These are phyloP conservation scores for Capitulum mitella DNA, from an alignment of 2,888 invertebrate species.

Conservation along the genomic window DNA sequence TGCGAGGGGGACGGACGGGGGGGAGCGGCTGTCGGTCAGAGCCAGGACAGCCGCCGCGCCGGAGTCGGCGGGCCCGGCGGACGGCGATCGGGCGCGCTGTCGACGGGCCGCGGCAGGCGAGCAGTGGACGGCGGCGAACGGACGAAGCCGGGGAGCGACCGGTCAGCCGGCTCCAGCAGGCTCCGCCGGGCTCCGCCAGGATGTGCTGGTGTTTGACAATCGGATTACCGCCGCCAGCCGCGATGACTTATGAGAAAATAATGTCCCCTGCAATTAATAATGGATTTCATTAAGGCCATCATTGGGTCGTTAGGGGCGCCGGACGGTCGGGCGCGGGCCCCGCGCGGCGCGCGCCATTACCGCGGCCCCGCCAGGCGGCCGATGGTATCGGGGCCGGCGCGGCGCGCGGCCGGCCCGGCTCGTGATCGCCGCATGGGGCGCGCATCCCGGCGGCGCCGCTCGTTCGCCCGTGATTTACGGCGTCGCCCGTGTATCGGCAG, in stretches of 20 bases:
- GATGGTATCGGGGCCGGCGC: neutral
- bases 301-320: neutral
- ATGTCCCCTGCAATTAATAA: conserved; percentile 9
- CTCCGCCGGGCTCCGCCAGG: too few relatives aligned
- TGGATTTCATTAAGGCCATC: conserved; percentile 17
- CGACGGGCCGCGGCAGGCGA: too few relatives aligned
- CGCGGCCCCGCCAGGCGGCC: neutral
- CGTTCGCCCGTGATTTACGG: conserved; percentile 10
- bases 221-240: neutral
- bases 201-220: neutral
- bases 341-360: neutral
- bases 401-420: neutral
- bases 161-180: too few relatives aligned
- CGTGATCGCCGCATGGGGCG: conserved; percentile 21
- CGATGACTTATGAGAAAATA: conserved; percentile 9
- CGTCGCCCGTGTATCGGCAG: neutral
- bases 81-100: too few relatives aligned
- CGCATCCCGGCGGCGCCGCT: neutral
- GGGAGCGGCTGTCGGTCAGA: too few relatives aligned
- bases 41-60: too few relatives aligned
- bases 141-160: too few relatives aligned
- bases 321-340: neutral
- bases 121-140: too few relatives aligned
- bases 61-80: too few relatives aligned
- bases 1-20: too few relatives aligned